Evolutionary conservation across 2,113 vertebrate genomes (phyloP).

Genomic region (Eira barbara): DNA sequence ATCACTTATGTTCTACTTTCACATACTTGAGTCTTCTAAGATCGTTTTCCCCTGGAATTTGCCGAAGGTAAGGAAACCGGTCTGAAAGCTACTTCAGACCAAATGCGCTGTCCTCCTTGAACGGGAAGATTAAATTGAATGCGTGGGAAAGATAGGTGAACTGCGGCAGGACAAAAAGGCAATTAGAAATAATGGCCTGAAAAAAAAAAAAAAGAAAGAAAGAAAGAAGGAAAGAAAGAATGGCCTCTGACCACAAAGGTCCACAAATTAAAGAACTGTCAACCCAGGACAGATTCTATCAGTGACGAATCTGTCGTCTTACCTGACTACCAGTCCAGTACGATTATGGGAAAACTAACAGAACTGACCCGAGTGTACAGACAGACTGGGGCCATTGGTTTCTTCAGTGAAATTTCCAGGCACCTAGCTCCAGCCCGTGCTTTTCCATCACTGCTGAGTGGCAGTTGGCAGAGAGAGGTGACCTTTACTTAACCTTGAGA

Average conservation of each 20-base stretch:
- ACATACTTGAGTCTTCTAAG: not conserved
- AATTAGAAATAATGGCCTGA: conserved; percentile 59
- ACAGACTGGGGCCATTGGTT: conserved; percentile 58
- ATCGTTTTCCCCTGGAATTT: not conserved
- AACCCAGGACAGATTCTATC: conserved; percentile 74
- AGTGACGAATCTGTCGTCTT: conserved; percentile 72
- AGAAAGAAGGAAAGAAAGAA: conserved; percentile 41
- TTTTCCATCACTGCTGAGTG: conserved; percentile 68
- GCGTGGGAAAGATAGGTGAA: conserved; percentile 36
- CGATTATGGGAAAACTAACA: conserved; percentile 69
- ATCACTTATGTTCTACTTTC: conserved; percentile 14
- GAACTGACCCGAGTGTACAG: conserved; percentile 28
- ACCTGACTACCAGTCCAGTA: conserved; percentile 43
- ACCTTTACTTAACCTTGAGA: conserved; percentile 76
- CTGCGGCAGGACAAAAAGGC: conserved; percentile 54
- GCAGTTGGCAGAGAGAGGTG: conserved; percentile 49
- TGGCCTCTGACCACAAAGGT: conserved; percentile 42
- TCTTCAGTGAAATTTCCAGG: conserved; percentile 63
- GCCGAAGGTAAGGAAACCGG: not conserved
- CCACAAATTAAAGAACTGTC: conserved; percentile 67
- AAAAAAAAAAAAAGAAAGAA: too few species aligned
- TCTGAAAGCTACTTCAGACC: not conserved
- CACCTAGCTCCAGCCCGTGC: conserved; percentile 40
- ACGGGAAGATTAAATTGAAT: conserved; percentile 61
- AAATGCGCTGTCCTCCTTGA: not conserved